Percentiles rank a stretch among this genome's conserved stretches.
phyloP scores from a whole-genome alignment of 2,797 vertebrate genomes.

The Premnoplex brunnescens region DNA sequence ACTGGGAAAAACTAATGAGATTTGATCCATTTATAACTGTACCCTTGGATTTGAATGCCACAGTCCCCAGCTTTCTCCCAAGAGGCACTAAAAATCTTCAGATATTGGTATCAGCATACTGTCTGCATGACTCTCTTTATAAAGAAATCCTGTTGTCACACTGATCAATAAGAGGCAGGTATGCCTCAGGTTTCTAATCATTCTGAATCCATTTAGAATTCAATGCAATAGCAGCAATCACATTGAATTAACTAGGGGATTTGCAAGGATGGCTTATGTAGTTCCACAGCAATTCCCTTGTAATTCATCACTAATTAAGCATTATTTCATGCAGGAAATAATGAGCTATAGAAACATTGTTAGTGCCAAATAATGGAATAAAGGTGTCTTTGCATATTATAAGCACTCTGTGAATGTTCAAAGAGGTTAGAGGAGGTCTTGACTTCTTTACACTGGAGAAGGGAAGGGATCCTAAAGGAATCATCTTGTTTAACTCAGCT shows the following conservation, averaged over 20 bases:
- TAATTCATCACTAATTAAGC: constrained; percentile 68
- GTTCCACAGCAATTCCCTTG: constrained; percentile 54
- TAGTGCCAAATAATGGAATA: constrained; percentile 66
- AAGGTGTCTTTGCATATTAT: constrained; percentile 59
- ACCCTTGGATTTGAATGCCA: constrained; percentile 35
- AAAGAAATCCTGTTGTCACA: constrained; percentile 40
- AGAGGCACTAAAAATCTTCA: neutral
- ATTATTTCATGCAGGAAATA: constrained; percentile 70
- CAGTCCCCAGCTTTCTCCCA: neutral
- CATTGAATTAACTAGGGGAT: constrained; percentile 59
- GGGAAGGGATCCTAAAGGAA: neutral
- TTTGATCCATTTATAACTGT: constrained; percentile 40
- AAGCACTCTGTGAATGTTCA: constrained; percentile 35
- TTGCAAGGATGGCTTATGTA: constrained; percentile 46
- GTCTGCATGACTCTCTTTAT: neutral
- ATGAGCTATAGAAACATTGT: constrained; percentile 68
- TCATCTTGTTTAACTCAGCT: neutral
- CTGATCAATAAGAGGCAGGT: constrained; percentile 53
- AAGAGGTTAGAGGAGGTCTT: constrained; percentile 49
- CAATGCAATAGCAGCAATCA: constrained; percentile 36
- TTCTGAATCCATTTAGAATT: constrained; percentile 62
- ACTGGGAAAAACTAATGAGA: neutral
- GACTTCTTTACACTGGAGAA: neutral
- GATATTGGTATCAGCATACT: neutral
- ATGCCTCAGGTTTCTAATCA: constrained; percentile 53